These are phyloP conservation scores for Synanceia verrucosa DNA, from an alignment of 2,797 vertebrate genomes.

Conservation along the genomic window DNA sequence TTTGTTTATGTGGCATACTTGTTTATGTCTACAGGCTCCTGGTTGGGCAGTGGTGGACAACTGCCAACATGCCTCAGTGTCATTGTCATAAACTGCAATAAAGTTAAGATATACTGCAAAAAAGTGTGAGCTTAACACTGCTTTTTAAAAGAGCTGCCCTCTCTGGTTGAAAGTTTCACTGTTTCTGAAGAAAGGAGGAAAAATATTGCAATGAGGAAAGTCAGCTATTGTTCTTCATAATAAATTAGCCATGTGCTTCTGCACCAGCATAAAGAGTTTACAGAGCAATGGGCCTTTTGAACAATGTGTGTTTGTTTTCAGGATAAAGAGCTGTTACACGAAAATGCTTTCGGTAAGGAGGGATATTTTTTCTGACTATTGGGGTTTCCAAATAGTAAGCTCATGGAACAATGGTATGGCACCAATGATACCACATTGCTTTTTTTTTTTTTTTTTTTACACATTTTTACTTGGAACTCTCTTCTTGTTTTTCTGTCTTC, in stretches of 20 bases:
- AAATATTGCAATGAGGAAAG: no score
- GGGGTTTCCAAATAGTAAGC: background rate
- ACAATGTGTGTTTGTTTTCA: no score
- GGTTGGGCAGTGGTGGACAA: conserved; percentile 30
- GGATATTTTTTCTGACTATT: background rate
- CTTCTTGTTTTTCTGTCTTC: background rate
- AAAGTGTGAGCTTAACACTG: no score
- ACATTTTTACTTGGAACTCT: background rate
- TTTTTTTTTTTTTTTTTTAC: no score
- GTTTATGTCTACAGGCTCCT: conserved; percentile 56
- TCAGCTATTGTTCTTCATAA: no score
- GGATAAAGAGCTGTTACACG: no score
- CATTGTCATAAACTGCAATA: background rate
- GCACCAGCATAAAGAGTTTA: no score
- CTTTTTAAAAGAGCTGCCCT: no score
- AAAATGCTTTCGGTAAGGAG: background rate
- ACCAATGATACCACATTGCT: background rate
- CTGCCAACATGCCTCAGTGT: conserved; percentile 25
- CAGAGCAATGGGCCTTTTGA: no score
- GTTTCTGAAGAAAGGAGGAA: no score
- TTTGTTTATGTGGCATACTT: conserved; percentile 42
- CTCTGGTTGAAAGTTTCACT: no score
- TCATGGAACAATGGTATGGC: background rate
- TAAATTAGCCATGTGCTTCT: no score
- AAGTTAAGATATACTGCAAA: background rate